Percentiles rank a stretch among this genome's conserved stretches.
Evolutionary conservation across 2,888 invertebrate species (phyloP).

Genomic region (Apotomis capreana): DNA sequence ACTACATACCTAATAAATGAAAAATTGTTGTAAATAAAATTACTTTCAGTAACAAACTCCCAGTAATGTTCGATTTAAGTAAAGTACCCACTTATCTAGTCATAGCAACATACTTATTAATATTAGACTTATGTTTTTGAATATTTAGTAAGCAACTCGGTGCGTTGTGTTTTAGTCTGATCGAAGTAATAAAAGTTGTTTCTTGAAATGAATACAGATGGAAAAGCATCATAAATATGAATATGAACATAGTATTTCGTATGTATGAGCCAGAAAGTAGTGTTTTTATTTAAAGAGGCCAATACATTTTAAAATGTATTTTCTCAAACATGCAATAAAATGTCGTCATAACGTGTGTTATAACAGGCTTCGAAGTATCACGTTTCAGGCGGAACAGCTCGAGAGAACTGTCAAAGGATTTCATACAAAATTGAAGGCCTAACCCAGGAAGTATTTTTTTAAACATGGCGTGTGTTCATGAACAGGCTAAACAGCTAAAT

Average conservation of each 20-base stretch:
- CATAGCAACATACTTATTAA: background rate
- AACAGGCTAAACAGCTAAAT: too few relatives aligned
- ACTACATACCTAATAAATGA: too few relatives aligned
- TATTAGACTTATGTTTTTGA: slow-evolving; percentile 10
- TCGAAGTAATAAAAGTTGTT: slow-evolving; percentile 9
- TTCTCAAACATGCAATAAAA: too few relatives aligned
- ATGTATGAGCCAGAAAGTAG: background rate
- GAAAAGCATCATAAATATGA: slow-evolving; percentile 1
- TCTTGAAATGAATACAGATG: slow-evolving; percentile 11
- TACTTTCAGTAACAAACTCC: background rate
- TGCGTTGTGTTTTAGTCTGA: slow-evolving; percentile 2
- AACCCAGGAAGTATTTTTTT: too few relatives aligned
- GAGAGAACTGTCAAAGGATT: too few relatives aligned
- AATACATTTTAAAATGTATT: too few relatives aligned
- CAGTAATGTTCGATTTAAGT: background rate
- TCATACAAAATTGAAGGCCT: too few relatives aligned
- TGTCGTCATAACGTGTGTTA: too few relatives aligned
- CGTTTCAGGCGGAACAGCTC: too few relatives aligned
- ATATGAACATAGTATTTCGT: slow-evolving; percentile 13
- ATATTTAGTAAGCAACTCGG: slow-evolving; percentile 8
- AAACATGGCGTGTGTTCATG: too few relatives aligned
- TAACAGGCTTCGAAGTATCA: too few relatives aligned
- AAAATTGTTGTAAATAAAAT: too few relatives aligned
- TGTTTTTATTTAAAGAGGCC: background rate
- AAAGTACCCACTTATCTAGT: background rate